These are phyloP conservation scores for Horisme vitalbata DNA, from an alignment of 2,888 invertebrate species.

Conservation along the genomic window DNA sequence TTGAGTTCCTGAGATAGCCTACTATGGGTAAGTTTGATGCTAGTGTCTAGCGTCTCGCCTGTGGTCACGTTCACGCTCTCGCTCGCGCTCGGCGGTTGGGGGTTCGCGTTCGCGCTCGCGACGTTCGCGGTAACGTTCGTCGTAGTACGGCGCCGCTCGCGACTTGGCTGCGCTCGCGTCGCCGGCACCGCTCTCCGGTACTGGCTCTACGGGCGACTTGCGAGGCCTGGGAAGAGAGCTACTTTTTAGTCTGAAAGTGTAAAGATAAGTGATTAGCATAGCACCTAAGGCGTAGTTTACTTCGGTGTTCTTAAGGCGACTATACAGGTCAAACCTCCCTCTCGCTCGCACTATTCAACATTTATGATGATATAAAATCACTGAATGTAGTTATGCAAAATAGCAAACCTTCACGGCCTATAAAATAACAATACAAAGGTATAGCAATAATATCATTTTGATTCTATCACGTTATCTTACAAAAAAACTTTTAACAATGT, in stretches of 20 bases:
- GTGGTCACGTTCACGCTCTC: constrained; percentile 74
- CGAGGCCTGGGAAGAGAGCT: constrained; percentile 69
- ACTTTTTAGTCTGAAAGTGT: not conserved
- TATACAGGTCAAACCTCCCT: too few relatives aligned
- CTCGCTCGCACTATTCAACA: too few relatives aligned
- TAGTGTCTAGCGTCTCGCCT: constrained; percentile 57
- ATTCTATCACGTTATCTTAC: too few relatives aligned
- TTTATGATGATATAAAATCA: too few relatives aligned
- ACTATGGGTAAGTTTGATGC: not conserved
- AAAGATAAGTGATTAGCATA: not conserved
- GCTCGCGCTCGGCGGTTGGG: constrained; percentile 82
- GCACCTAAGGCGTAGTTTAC: too few relatives aligned
- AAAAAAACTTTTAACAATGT: too few relatives aligned
- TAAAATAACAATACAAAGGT: too few relatives aligned
- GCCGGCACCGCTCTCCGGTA: constrained; percentile 72
- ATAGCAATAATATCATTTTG: too few relatives aligned
- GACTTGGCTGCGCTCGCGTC: constrained; percentile 77
- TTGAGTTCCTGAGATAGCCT: too few relatives aligned
- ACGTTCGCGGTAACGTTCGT: constrained; percentile 90
- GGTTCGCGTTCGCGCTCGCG: constrained; percentile 73
- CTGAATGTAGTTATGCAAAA: too few relatives aligned
- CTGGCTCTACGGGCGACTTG: constrained; percentile 83
- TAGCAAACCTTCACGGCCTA: too few relatives aligned
- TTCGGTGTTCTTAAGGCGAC: too few relatives aligned
- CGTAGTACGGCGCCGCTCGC: constrained; percentile 89